Percentiles rank a stretch among this genome's conserved stretches.
These are phyloP conservation scores for Lathamus discolor DNA, from an alignment of 2,113 vertebrate species.

Conservation along the genomic window DNA sequence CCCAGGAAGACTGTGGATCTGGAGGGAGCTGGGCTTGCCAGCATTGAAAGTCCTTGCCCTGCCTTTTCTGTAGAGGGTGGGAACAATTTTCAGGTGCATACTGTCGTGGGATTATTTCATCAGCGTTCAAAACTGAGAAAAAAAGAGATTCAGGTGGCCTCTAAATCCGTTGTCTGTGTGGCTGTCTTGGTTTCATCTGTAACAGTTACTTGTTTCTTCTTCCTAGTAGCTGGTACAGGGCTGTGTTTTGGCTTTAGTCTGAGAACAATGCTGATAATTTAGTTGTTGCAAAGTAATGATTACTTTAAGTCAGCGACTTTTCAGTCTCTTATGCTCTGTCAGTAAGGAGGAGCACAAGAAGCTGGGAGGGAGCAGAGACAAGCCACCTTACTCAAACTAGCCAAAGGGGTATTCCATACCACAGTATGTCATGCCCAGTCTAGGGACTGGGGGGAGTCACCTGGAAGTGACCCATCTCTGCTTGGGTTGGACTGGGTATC, in stretches of 20 bases:
- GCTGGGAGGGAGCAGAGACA: background rate
- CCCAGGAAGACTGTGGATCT: background rate
- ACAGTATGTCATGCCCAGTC: background rate
- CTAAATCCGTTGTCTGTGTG: background rate
- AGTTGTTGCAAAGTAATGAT: background rate
- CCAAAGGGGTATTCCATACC: background rate
- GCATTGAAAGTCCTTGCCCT: background rate
- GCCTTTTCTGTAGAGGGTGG: accelerated
- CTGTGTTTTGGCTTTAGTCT: background rate
- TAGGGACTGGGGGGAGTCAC: background rate
- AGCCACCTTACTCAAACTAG: background rate
- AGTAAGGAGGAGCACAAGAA: background rate
- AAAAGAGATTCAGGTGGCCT: background rate
- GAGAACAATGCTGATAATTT: background rate
- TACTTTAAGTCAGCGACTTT: background rate
- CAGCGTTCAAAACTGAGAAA: background rate
- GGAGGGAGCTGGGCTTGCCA: background rate
- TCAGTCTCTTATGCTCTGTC: background rate
- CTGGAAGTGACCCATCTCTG: background rate
- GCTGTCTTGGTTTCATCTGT: background rate
- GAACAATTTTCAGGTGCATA: background rate
- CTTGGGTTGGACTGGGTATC: background rate
- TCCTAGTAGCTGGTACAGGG: background rate
- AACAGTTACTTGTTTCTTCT: background rate
- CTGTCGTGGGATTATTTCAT: background rate